Evolutionary conservation across 2,888 invertebrate species (phyloP).

Genomic region (Lordiphosa fenestrarum): DNA sequence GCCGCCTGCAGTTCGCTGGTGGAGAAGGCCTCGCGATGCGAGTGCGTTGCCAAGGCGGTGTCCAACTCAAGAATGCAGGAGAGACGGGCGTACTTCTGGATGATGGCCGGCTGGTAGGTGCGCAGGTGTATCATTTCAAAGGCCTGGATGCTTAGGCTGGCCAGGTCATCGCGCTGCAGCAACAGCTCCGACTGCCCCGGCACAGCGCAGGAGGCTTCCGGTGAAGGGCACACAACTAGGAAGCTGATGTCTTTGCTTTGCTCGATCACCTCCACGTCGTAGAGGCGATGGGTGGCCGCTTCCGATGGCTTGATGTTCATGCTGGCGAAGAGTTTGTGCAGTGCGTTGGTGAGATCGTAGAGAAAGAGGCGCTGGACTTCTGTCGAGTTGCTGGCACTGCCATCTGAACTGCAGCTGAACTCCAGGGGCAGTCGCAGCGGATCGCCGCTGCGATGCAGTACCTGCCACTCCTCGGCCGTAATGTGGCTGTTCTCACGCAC

Average conservation of each 20-base stretch:
- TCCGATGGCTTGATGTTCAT: slow-evolving; percentile 89
- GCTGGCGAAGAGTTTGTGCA: slow-evolving; percentile 88
- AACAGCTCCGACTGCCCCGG: slow-evolving; percentile 93
- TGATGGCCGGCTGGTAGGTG: slow-evolving; percentile 95
- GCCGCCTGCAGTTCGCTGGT: slow-evolving; percentile 92
- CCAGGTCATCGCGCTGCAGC: slow-evolving; percentile 90
- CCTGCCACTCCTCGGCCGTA: slow-evolving; percentile 98
- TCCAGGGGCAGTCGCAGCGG: slow-evolving; percentile 67
- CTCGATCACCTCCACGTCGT: slow-evolving; percentile 96
- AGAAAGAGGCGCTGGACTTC: slow-evolving; percentile 91
- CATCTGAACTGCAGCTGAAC: slow-evolving; percentile 61
- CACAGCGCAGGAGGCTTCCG: slow-evolving; percentile 95
- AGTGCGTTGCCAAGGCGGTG: slow-evolving; percentile 93
- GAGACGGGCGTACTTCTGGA: slow-evolving; percentile 94
- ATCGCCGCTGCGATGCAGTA: slow-evolving; percentile 83
- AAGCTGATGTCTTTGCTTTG: slow-evolving; percentile 94
- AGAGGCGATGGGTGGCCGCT: slow-evolving; percentile 89
- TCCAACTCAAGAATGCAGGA: slow-evolving; percentile 97
- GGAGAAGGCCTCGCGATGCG: slow-evolving; percentile 96
- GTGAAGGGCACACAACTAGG: slow-evolving; percentile 94
- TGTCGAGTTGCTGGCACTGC: slow-evolving; percentile 80
- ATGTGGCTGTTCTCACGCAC: slow-evolving; percentile 97
- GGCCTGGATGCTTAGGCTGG: slow-evolving; percentile 95
- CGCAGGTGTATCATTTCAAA: slow-evolving; percentile 97
- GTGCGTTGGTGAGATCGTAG: slow-evolving; percentile 87